A percentile compares a stretch with the other conserved stretches of the same genome.
These are phyloP conservation scores for Esox niger DNA, from an alignment of 2,113 vertebrate species.

Conservation along the genomic window DNA sequence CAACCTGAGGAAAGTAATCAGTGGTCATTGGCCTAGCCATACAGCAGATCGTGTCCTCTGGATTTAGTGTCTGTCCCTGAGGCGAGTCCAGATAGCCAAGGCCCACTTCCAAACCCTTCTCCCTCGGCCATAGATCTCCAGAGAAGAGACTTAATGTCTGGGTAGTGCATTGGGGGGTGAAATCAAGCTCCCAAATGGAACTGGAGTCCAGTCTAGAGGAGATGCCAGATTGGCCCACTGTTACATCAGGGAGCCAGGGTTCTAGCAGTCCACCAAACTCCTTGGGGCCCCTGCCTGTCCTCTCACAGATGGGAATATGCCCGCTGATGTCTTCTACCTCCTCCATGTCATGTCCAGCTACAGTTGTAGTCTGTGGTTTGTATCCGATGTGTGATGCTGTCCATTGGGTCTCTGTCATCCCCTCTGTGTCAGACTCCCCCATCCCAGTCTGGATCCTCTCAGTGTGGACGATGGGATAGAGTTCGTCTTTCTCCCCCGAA, in stretches of 20 bases:
- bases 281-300: not conserved
- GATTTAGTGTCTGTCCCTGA: conserved; percentile 31
- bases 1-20: conserved; percentile 59
- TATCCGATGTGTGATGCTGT: conserved; percentile 34
- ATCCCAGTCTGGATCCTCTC: not conserved
- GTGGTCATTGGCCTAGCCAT: conserved; percentile 13
- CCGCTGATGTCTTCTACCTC: conserved; percentile 21
- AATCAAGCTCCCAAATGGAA: conserved; percentile 10
- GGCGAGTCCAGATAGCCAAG: conserved; percentile 17
- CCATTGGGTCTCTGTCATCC: not conserved
- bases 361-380: conserved; percentile 49
- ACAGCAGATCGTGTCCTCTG: conserved; percentile 25
- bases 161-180: conserved; percentile 12
- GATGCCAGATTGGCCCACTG: conserved; percentile 25
- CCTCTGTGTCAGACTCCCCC: not conserved
- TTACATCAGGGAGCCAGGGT: conserved; percentile 31
- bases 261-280: conserved; percentile 24
- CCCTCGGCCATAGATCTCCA: not conserved
- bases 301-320: not conserved
- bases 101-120: not conserved
- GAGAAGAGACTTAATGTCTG: conserved; percentile 2
- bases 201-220: conserved; percentile 6
- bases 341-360: conserved; percentile 24
- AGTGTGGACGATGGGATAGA: conserved; percentile 39
- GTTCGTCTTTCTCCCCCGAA: conserved; percentile 35